Percentiles rank a stretch among this genome's conserved stretches.
Evolutionary conservation across 2,797 vertebrate species (phyloP).

Genomic region (Hafferia zeledoni): DNA sequence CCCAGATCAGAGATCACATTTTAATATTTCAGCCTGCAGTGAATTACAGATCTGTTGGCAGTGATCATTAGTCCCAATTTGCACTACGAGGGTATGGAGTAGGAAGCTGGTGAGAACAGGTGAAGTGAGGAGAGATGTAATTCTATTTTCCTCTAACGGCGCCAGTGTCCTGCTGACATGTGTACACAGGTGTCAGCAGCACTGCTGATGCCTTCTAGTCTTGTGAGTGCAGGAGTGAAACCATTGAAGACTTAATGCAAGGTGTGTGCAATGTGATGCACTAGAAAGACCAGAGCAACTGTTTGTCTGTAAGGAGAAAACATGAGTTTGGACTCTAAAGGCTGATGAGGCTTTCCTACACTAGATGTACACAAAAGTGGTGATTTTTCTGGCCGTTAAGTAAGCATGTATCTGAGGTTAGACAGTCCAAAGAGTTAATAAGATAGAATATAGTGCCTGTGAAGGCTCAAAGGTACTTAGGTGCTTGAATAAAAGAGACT

Average conservation of each 20-base stretch:
- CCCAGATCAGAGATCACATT: slow-evolving; percentile 42
- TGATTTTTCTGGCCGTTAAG: not conserved
- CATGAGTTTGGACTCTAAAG: not conserved
- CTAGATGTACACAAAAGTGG: not conserved
- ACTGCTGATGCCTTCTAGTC: not conserved
- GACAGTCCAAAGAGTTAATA: not conserved
- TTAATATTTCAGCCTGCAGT: slow-evolving; percentile 21
- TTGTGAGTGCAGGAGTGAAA: not conserved
- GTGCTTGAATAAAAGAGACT: not conserved
- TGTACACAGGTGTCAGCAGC: not conserved
- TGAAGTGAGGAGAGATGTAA: not conserved
- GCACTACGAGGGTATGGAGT: not conserved
- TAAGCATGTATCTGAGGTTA: not conserved
- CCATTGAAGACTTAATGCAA: not conserved
- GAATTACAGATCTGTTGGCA: not conserved
- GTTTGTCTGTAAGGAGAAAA: not conserved
- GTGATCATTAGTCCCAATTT: not conserved
- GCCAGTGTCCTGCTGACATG: not conserved
- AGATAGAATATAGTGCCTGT: not conserved
- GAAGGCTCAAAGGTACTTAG: not conserved
- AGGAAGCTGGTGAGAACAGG: not conserved
- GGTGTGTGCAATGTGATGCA: not conserved
- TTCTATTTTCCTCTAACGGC: not conserved
- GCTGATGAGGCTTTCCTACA: not conserved
- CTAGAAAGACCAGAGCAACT: not conserved